A percentile compares a stretch with the other conserved stretches of the same genome.
These are phyloP conservation scores for Athetis lepigone DNA, from an alignment of 2,888 invertebrate genomes.

Conservation along the genomic window DNA sequence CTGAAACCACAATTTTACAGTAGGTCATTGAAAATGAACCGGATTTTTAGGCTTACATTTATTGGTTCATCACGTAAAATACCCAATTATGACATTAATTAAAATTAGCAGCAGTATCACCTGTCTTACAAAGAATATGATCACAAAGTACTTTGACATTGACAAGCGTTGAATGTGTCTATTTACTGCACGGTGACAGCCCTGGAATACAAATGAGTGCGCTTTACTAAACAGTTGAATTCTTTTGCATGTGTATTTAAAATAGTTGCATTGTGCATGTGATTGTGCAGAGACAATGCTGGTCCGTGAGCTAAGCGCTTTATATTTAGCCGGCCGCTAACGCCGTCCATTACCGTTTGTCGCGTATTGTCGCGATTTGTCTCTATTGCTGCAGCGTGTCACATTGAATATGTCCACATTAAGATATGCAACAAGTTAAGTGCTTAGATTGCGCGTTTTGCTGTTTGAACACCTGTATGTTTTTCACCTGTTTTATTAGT, in stretches of 20 bases:
- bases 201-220: slow-evolving; percentile 61
- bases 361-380: slow-evolving; percentile 52
- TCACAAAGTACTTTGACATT: slow-evolving; percentile 60
- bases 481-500: neutral
- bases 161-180: slow-evolving; percentile 53
- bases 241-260: slow-evolving; percentile 61
- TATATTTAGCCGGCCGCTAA: slow-evolving; percentile 72
- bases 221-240: slow-evolving; percentile 59
- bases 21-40: too few species aligned
- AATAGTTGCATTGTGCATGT: slow-evolving; percentile 49
- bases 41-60: too few species aligned
- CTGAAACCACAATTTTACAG: too few species aligned
- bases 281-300: slow-evolving; percentile 66
- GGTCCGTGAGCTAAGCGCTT: slow-evolving; percentile 71
- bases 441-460: slow-evolving; percentile 35
- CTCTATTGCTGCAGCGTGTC: slow-evolving; percentile 51
- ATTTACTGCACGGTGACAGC: slow-evolving; percentile 38
- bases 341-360: slow-evolving; percentile 60
- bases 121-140: slow-evolving; percentile 35
- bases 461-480: slow-evolving; percentile 24
- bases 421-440: slow-evolving; percentile 31
- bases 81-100: too few species aligned
- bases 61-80: too few species aligned
- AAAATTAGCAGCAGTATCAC: slow-evolving; percentile 24
- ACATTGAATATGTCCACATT: slow-evolving; percentile 34